phyloP scores from a whole-genome alignment of 2,113 vertebrate genomes.

The Eleginops maclovinus region DNA sequence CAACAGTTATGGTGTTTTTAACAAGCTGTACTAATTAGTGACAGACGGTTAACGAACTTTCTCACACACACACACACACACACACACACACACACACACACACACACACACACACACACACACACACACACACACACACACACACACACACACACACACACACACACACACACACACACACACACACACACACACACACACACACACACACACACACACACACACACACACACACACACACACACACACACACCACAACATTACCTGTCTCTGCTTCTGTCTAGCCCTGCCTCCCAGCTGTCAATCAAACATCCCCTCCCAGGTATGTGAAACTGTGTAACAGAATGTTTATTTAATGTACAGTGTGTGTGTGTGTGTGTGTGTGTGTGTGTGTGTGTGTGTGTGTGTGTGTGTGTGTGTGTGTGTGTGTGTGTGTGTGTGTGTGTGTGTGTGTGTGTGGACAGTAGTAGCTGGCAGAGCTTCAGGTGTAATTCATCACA shows the following conservation, averaged over 20 bases:
- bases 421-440: slow-evolving; percentile 14
- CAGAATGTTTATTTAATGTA: slow-evolving; percentile 45
- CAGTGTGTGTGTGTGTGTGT: not conserved
- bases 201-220: not conserved
- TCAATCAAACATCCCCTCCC: slow-evolving; percentile 46
- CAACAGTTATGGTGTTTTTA: too few species aligned
- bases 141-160: not conserved
- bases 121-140: not conserved
- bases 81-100: not conserved
- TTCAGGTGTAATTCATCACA: slow-evolving; percentile 47
- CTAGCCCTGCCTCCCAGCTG: slow-evolving; percentile 11
- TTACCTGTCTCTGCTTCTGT: not conserved
- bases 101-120: not conserved
- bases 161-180: slow-evolving; percentile 3
- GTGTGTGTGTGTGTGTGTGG: not conserved
- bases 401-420: slow-evolving; percentile 11
- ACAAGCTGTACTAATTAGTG: too few species aligned
- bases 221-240: not conserved
- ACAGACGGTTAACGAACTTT: too few species aligned
- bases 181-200: not conserved
- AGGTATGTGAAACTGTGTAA: slow-evolving; percentile 20
- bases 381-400: slow-evolving; percentile 8
- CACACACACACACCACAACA: not conserved
- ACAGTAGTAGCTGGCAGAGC: slow-evolving; percentile 11
- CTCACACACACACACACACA: not conserved